Base-by-base conservation (phyloP, 2,797 vertebrate species). In the Florisuga fusca region DNA sequence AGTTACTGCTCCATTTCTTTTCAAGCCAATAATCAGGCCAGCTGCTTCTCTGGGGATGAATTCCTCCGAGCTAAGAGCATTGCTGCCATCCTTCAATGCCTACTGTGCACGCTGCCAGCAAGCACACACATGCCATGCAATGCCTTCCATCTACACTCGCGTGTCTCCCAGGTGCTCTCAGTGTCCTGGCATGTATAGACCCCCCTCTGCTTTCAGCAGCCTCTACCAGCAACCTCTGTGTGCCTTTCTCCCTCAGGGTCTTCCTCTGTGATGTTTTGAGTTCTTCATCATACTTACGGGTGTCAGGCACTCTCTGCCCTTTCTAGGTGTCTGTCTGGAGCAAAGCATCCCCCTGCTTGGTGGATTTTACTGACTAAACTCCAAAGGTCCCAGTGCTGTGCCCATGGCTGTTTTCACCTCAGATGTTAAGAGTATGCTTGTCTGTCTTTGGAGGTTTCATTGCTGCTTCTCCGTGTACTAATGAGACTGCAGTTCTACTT, bases 161-260 rank as follows among this genome's bases (percentile, higher is more conserved):
- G 0, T 29, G 19, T 62, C 17, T 86, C 43, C 57, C 26, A 63
- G 62, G 20, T 9, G 5, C 10, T 84, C 55, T 23, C 13, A 38
- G 27, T 9, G n/a, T 13, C 29, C 17, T 9, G 12, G 8, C 19
- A 12, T 0, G 2, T 12, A 26, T 5, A 0, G 0, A 10, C 66
- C 3, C 4, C 8, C 0, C 0, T 1, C 5, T 51, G 9, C 20
- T 75, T 88, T 68, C 66, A 2, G 1, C 31, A 79, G 81, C 11
- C 63, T 82, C 43, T n/a, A 84, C 27, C 48, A 54, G 26, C 5
- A 8, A 36, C 21, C 6, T 55, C 34, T 18, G 10, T 16, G 8
- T 61, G 22, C 25, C 62, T 84, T 50, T 20, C 6, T 78, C 8
- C 7, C 16, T 1, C 7, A 46, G 13, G 13, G 7, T 48, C 17